These are phyloP conservation scores for Venustaconcha ellipsiformis DNA, from an alignment of 1,140 invertebrate genomes.

Conservation along the genomic window DNA sequence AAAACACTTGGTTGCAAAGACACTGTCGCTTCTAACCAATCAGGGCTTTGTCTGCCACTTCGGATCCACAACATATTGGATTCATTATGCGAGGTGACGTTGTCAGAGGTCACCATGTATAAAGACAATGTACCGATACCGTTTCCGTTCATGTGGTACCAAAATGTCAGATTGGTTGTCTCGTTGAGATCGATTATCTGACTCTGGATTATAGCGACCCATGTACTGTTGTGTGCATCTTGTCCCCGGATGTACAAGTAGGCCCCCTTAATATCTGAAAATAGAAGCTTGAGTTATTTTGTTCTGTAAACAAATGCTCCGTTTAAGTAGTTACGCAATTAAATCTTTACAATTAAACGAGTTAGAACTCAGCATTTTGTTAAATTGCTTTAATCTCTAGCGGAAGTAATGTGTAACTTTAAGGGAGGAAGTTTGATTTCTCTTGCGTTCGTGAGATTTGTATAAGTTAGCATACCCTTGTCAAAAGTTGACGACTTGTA, in stretches of 20 bases:
- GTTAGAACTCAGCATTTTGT: too few relatives aligned
- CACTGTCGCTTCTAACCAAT: slow-evolving; percentile 4
- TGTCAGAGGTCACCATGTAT: background rate
- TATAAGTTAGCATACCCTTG: too few relatives aligned
- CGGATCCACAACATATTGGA: slow-evolving; percentile 4
- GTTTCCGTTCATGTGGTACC: slow-evolving; percentile 23
- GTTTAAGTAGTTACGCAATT: too few relatives aligned
- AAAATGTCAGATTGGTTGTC: slow-evolving; percentile 7
- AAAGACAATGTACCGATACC: slow-evolving; percentile 1
- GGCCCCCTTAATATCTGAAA: slow-evolving; percentile 14
- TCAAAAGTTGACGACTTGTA: too few relatives aligned
- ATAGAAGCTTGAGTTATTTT: too few relatives aligned
- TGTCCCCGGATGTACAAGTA: slow-evolving; percentile 16
- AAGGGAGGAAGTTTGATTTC: too few relatives aligned
- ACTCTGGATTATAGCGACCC: slow-evolving; percentile 10
- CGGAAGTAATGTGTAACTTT: too few relatives aligned
- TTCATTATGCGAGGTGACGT: background rate
- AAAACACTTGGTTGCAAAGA: slow-evolving; percentile 4
- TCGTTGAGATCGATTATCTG: background rate
- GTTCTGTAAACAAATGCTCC: too few relatives aligned
- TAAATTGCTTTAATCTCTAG: too few relatives aligned
- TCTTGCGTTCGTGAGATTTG: too few relatives aligned
- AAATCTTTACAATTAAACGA: too few relatives aligned
- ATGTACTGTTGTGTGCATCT: background rate
- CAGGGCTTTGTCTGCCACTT: slow-evolving; percentile 2